These are phyloP conservation scores for Mustelus asterias DNA, from an alignment of 2,113 vertebrate species.

Conservation along the genomic window DNA sequence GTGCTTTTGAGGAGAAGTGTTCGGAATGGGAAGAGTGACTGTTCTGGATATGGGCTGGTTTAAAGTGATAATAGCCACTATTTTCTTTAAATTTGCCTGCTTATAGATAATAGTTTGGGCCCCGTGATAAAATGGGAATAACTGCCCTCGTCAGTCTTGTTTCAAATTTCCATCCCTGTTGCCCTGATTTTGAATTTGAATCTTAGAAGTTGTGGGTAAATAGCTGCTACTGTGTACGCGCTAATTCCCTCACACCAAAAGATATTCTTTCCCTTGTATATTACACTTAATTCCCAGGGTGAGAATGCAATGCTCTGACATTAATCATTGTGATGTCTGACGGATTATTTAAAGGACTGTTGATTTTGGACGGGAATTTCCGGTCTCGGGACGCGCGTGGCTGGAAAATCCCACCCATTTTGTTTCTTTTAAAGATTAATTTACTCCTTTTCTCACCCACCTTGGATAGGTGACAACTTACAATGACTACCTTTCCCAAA, in stretches of 20 bases:
- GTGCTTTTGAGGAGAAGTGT: neutral
- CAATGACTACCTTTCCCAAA: slow-evolving; percentile 70
- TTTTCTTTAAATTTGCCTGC: neutral
- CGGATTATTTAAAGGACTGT: too few relatives aligned
- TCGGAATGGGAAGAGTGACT: neutral
- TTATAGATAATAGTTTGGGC: neutral
- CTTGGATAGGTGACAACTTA: slow-evolving; percentile 68
- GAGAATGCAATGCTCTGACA: neutral
- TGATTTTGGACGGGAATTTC: too few relatives aligned
- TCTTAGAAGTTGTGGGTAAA: neutral
- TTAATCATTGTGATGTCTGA: neutral
- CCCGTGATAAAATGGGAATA: neutral
- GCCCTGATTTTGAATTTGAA: neutral
- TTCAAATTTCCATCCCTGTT: neutral
- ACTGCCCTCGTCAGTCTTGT: neutral
- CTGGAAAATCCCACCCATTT: too few relatives aligned
- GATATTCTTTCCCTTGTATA: neutral
- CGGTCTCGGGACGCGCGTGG: too few relatives aligned
- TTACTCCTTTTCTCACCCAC: neutral
- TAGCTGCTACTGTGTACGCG: neutral
- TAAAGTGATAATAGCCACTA: neutral
- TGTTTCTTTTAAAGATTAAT: neutral
- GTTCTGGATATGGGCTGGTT: neutral
- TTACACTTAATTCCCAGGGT: too few relatives aligned
- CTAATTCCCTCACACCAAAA: neutral